phyloP scores from a whole-genome alignment of 2,797 vertebrate genomes.

The Calcarius lapponicus region DNA sequence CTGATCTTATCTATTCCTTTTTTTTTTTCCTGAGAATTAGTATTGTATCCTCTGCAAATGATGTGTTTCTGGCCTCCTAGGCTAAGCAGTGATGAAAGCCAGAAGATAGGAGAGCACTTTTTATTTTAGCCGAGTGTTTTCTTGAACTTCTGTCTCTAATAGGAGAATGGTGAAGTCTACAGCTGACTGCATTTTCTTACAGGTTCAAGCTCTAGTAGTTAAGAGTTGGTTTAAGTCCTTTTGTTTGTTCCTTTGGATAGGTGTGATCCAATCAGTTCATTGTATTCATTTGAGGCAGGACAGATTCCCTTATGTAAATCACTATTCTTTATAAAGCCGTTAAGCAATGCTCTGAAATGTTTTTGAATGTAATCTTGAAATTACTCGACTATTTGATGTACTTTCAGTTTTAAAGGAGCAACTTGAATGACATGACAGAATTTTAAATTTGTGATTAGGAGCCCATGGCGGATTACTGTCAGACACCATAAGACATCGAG shows the following conservation, averaged over 20 bases:
- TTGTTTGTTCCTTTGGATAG: background rate
- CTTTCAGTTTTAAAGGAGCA: background rate
- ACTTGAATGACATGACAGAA: background rate
- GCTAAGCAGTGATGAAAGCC: background rate
- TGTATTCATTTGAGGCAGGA: background rate
- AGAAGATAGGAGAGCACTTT: background rate
- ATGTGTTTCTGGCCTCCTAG: background rate
- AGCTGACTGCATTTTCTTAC: background rate
- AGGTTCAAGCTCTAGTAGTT: background rate
- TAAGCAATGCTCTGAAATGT: background rate
- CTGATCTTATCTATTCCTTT: background rate
- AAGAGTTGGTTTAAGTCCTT: background rate
- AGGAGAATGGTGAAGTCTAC: background rate
- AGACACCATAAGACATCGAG: background rate
- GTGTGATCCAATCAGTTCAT: background rate
- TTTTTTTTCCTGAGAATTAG: background rate
- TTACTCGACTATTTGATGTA: background rate
- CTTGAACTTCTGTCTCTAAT: background rate
- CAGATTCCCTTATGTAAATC: background rate
- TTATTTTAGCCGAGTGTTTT: background rate
- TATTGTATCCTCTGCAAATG: background rate
- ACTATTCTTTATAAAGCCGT: background rate
- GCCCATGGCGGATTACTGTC: background rate
- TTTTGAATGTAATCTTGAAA: background rate
- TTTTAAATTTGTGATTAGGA: background rate